A percentile compares a stretch with the other conserved stretches of the same genome.
Evolutionary conservation across 2,888 invertebrate genomes (phyloP).

Genomic region (Holacanthella duospinosa): DNA sequence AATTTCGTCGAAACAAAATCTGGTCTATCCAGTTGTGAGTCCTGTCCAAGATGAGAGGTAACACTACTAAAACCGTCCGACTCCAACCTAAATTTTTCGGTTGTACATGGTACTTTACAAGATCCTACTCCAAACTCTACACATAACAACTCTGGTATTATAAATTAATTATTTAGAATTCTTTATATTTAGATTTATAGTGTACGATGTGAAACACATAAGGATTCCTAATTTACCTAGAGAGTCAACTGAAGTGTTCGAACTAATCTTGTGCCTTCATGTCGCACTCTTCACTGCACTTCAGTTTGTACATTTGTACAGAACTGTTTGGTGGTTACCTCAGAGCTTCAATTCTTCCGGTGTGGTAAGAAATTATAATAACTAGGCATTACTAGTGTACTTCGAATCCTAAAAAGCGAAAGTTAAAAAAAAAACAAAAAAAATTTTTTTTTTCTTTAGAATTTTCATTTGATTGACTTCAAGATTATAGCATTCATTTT

Average conservation of each 20-base stretch:
- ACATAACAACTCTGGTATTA: neutral
- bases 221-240: slow-evolving; percentile 28
- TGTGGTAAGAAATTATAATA: slow-evolving; percentile 53
- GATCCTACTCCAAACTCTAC: neutral
- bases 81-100: no score
- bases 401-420: neutral
- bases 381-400: neutral
- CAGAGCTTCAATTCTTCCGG: slow-evolving; percentile 79
- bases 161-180: neutral
- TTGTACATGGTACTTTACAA: no score
- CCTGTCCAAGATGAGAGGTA: slow-evolving; percentile 17
- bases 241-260: slow-evolving; percentile 28
- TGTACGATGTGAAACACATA: slow-evolving; percentile 35
- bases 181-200: slow-evolving; percentile 13
- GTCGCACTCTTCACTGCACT: slow-evolving; percentile 46
- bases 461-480: slow-evolving; percentile 85
- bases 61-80: neutral
- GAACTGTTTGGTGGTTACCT: slow-evolving; percentile 95
- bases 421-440: no score
- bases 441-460: slow-evolving; percentile 53
- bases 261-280: slow-evolving; percentile 29
- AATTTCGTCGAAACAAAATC: slow-evolving; percentile 13
- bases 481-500: slow-evolving; percentile 75
- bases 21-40: slow-evolving; percentile 5
- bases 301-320: slow-evolving; percentile 88